Conservation (phyloP, 2,797 vertebrate species). For the Brachyalestes nurse region DNA sequence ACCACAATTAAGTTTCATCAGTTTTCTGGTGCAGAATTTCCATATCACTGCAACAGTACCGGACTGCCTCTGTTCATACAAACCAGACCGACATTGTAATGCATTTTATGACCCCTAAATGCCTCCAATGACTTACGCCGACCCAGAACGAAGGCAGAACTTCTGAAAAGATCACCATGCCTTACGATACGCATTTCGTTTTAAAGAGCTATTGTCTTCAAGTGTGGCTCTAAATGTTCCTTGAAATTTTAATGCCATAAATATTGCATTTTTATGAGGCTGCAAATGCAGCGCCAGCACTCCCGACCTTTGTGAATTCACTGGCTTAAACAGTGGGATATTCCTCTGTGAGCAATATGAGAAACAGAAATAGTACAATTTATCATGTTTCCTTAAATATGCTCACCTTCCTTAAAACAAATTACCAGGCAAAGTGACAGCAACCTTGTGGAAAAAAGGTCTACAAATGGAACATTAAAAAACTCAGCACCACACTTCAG, state of each 20-base stretch:
- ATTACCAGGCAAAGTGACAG: slow-evolving; percentile 21
- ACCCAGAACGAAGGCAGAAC: slow-evolving; percentile 3
- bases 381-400: slow-evolving; percentile 6
- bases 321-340: slow-evolving; percentile 9
- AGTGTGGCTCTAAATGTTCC: slow-evolving; percentile 22
- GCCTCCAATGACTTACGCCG: slow-evolving; percentile 15
- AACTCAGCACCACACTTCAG: neutral
- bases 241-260: slow-evolving; percentile 30
- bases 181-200: slow-evolving; percentile 10
- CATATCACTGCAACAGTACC: neutral
- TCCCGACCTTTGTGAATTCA: slow-evolving; percentile 10
- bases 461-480: slow-evolving; percentile 11
- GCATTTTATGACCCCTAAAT: neutral
- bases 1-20: no score
- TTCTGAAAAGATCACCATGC: slow-evolving; percentile 12
- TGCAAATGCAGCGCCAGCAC: neutral
- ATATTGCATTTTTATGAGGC: slow-evolving; percentile 27
- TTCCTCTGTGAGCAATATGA: slow-evolving; percentile 20
- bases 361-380: slow-evolving; percentile 20
- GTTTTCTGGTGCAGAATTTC: no score
- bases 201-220: slow-evolving; percentile 32
- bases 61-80: slow-evolving; percentile 4
- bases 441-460: no score
- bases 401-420: neutral
- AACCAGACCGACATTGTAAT: slow-evolving; percentile 17